phyloP scores from a whole-genome alignment of 2,113 vertebrate species.

The Rallus limicola region DNA sequence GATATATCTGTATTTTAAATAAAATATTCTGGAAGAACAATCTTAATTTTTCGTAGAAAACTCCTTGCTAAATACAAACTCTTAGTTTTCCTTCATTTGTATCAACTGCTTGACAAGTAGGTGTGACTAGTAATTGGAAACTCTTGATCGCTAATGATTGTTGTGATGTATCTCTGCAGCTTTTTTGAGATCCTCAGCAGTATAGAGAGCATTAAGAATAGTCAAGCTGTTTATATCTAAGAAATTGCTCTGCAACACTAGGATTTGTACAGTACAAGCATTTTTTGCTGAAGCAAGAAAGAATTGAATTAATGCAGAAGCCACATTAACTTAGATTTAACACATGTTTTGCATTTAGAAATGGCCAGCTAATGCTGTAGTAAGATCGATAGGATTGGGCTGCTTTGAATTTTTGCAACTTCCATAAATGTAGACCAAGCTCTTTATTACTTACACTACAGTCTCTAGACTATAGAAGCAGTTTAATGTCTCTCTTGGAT shows the following conservation, averaged over 20 bases:
- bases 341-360: background rate
- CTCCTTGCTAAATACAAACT: slow-evolving; percentile 32
- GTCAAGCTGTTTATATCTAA: slow-evolving; percentile 41
- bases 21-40: background rate
- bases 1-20: background rate
- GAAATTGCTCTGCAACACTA: slow-evolving; percentile 43
- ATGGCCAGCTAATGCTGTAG: background rate
- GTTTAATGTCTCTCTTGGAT: background rate
- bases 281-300: slow-evolving; percentile 61
- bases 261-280: slow-evolving; percentile 39
- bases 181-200: slow-evolving; percentile 27
- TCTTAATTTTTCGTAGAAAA: slow-evolving; percentile 26
- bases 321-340: background rate
- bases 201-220: slow-evolving; percentile 47
- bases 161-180: slow-evolving; percentile 31
- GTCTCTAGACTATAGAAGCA: background rate
- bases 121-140: slow-evolving; percentile 67
- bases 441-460: background rate
- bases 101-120: slow-evolving; percentile 41
- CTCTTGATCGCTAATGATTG: slow-evolving; percentile 53
- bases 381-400: background rate
- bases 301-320: slow-evolving; percentile 12
- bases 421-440: background rate
- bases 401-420: slow-evolving; percentile 3
- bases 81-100: slow-evolving; percentile 32